Evolutionary conservation across 2,113 vertebrate genomes (phyloP).

Genomic region (Cryptoleucopteryx plumbea): DNA sequence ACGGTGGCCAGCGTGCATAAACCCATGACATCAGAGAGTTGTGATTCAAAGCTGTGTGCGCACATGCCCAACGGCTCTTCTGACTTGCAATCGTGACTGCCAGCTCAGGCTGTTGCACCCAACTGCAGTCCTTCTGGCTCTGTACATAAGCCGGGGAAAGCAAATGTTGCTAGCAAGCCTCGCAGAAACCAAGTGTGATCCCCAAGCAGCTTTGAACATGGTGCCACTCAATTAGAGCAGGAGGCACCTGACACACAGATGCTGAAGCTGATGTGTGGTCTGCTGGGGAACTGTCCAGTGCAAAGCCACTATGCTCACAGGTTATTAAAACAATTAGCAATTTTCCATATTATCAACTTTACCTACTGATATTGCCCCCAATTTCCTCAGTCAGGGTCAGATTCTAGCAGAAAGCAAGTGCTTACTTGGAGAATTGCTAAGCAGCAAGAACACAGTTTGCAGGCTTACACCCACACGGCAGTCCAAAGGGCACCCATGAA

Average conservation of each 20-base stretch:
- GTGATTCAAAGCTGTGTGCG: background rate
- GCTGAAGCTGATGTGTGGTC: background rate
- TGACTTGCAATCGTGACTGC: background rate
- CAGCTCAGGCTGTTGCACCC: background rate
- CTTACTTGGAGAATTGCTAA: background rate
- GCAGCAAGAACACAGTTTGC: background rate
- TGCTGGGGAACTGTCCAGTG: background rate
- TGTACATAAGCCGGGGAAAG: background rate
- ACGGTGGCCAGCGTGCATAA: background rate
- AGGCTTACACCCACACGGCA: rapidly evolving
- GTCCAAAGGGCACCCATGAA: background rate
- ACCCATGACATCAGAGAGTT: background rate
- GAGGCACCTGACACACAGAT: background rate
- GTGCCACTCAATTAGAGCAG: background rate
- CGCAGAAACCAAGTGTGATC: background rate
- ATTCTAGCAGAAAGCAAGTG: background rate
- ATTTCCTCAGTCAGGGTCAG: background rate
- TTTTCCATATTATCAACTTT: background rate
- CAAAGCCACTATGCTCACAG: background rate
- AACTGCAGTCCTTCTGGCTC: background rate
- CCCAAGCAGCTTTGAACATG: background rate
- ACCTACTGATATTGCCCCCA: background rate
- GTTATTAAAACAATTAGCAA: background rate
- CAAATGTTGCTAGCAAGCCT: background rate
- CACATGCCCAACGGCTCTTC: background rate